Evolutionary conservation across 2,113 vertebrate species (phyloP), one percentile per base, ranked within the genome.

Genomic region (Naja naja): DNA sequence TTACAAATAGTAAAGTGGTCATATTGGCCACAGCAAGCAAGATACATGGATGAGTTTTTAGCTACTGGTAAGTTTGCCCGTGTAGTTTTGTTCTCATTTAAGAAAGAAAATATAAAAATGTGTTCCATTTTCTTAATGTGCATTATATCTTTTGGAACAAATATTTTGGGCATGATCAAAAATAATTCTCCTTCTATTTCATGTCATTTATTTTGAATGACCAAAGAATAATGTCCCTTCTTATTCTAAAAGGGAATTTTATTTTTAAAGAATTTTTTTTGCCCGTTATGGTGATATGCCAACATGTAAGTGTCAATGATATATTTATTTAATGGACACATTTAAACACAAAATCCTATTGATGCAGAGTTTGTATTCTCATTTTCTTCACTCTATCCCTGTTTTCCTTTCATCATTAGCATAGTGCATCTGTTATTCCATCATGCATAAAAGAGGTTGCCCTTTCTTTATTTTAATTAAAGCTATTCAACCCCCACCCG

Each of bases 381-480:
- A 94, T 95, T 94, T 94, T 95, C 92, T 93, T 89, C 95, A 94
- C 92, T 58, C 94, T 96, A 94, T 94, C 95, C 96, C 96, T 94
- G 94, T 96, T 95, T 93, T 95, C 95, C 92, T 95, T 96, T 95
- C 94, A 93, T 93, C 93, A 92, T 96, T 96, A 95, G 94, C 95
- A 95, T 92, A 89, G 85, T 47, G 86, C 94, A 92, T 95, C 94
- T 94, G 95, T 95, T 96, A 54, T 97, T 96, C 95, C 47, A 95
- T 96, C 95, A 94, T 95, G 94, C 96, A 97, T 94, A 95, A 94
- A 96, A 95, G 93, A 96, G 95, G 95, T 87, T 96, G 94, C 93
- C 93, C 85, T 96, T 94, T 96, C 95, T 95, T 92, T 95, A 93
- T 93, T 96, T 96, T 95, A 95, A 97, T 97, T 97, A 97, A 91